Percentiles rank a stretch among this genome's conserved stretches.
Conservation (phyloP, 2,888 invertebrate genomes). For the Noctua comes region DNA sequence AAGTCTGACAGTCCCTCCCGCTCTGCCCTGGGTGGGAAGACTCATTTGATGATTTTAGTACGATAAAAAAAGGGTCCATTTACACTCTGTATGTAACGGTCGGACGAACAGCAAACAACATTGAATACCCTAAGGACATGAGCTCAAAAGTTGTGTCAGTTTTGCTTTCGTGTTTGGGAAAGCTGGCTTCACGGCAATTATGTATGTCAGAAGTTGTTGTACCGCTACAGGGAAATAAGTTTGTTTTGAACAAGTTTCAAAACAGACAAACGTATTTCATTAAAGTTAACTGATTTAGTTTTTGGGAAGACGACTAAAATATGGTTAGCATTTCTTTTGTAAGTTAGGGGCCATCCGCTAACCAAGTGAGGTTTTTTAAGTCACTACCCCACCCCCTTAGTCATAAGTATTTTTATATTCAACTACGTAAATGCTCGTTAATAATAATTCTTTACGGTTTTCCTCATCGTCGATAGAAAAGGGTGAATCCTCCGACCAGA, state of each 20-base stretch:
- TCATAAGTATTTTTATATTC: too few species aligned
- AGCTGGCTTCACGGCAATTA: constrained; percentile 10
- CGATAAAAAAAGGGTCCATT: too few species aligned
- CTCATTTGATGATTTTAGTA: too few species aligned
- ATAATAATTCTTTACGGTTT: too few species aligned
- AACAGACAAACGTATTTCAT: background rate
- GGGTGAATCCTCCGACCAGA: too few species aligned
- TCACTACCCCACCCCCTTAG: too few species aligned
- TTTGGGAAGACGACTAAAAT: background rate
- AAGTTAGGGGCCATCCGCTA: too few species aligned
- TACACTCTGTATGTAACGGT: background rate
- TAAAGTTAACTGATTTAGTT: background rate
- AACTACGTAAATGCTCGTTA: too few species aligned
- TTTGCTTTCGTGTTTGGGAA: background rate
- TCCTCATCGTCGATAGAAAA: too few species aligned
- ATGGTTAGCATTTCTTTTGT: background rate
- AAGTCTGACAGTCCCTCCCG: too few species aligned
- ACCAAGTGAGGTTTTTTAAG: too few species aligned
- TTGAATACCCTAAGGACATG: background rate
- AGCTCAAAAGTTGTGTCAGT: constrained; percentile 4
- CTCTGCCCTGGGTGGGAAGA: too few species aligned
- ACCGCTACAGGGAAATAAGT: background rate
- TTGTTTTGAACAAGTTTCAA: background rate
- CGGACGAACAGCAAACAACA: background rate
- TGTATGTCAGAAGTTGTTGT: background rate